Conservation (phyloP, 2,888 invertebrate genomes). For the Synergus gifuensis region DNA sequence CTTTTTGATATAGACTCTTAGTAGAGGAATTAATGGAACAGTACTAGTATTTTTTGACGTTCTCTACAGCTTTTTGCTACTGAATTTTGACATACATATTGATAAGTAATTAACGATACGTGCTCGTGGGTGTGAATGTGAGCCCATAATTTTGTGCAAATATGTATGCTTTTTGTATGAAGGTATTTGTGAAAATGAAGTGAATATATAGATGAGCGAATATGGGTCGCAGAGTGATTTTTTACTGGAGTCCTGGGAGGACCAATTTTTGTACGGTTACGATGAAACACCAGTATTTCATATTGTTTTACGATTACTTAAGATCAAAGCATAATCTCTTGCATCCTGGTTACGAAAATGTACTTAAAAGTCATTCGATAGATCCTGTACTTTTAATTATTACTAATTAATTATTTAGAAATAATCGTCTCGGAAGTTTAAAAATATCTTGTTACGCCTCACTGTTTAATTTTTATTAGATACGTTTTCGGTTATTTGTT, state of each 20-base stretch:
- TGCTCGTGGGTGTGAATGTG: constrained; percentile 11
- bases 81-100: constrained; percentile 8
- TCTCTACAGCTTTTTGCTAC: constrained; percentile 27
- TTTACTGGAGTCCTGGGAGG: constrained; percentile 48
- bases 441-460: constrained; percentile 35
- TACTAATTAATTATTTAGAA: constrained; percentile 45
- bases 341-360: constrained; percentile 72
- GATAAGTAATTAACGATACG: neutral
- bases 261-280: constrained; percentile 64
- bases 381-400: constrained; percentile 65
- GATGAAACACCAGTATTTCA: constrained; percentile 75
- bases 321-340: constrained; percentile 71
- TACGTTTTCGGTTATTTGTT: neutral
- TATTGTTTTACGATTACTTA: constrained; percentile 74
- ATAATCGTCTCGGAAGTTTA: constrained; percentile 44
- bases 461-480: constrained; percentile 31
- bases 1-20: constrained; percentile 9
- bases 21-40: neutral
- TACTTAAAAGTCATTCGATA: constrained; percentile 74
- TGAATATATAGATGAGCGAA: constrained; percentile 46
- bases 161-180: constrained; percentile 22
- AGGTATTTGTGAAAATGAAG: constrained; percentile 32
- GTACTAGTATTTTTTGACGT: constrained; percentile 22
- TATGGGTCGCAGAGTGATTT: constrained; percentile 50
- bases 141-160: constrained; percentile 24